Conservation (phyloP, 2,888 invertebrate genomes). For the Apotomis capreana region DNA sequence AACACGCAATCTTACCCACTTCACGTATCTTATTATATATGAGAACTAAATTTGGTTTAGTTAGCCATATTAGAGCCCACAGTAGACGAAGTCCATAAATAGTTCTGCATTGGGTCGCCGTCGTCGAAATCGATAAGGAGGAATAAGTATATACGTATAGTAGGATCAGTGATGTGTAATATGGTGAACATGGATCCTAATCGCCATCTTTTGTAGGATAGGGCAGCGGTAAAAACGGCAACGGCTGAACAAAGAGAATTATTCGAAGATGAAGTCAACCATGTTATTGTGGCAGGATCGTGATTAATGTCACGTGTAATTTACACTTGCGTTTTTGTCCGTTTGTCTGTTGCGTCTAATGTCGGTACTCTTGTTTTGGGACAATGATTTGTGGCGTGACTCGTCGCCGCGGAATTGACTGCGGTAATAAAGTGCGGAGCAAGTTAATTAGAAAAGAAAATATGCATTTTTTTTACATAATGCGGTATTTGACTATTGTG, state of each 20-base stretch:
- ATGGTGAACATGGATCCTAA: not conserved
- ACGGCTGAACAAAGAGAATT: slow-evolving; percentile 80
- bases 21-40: no score
- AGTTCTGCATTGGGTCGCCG: no score
- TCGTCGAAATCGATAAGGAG: no score
- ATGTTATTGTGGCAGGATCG: slow-evolving; percentile 75
- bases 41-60: no score
- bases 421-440: not conserved
- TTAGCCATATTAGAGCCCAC: no score
- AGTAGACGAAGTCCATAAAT: no score
- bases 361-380: slow-evolving; percentile 36
- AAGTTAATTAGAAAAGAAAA: not conserved
- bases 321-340: slow-evolving; percentile 73
- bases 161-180: not conserved
- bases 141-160: no score
- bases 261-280: slow-evolving; percentile 82
- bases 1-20: no score
- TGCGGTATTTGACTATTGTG: no score
- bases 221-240: slow-evolving; percentile 62
- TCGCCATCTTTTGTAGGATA: slow-evolving; percentile 49
- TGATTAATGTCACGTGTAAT: slow-evolving; percentile 79
- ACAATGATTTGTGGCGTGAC: slow-evolving; percentile 38
- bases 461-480: not conserved
- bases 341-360: slow-evolving; percentile 49
- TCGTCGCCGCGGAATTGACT: slow-evolving; percentile 15